Conservation (phyloP, 2,888 invertebrate species). For the Hypomecis punctinalis region DNA sequence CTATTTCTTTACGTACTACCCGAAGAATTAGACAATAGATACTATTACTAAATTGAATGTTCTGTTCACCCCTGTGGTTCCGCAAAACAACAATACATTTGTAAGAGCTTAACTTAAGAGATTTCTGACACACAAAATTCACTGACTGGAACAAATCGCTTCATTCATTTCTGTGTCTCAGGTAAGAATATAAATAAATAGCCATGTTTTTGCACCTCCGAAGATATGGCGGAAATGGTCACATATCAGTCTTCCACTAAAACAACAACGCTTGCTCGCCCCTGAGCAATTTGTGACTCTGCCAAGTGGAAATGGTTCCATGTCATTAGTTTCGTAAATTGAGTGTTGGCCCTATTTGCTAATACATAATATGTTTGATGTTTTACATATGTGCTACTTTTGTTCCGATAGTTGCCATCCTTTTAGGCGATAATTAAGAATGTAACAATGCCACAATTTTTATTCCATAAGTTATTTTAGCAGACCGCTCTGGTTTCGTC, state of each 20-base stretch:
- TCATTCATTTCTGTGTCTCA: constrained; percentile 52
- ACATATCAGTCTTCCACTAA: constrained; percentile 34
- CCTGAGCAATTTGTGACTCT: constrained; percentile 21
- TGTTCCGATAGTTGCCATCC: no score
- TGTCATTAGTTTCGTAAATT: constrained; percentile 31
- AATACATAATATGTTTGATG: not conserved
- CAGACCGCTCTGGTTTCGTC: no score
- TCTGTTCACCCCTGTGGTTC: no score
- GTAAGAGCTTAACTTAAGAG: not conserved
- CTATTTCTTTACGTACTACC: no score
- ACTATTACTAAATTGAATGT: no score
- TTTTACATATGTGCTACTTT: not conserved
- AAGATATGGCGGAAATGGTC: constrained; percentile 35
- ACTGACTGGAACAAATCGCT: constrained; percentile 67
- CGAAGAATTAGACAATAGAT: no score
- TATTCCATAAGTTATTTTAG: no score
- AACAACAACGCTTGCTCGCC: constrained; percentile 33
- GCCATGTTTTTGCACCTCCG: constrained; percentile 37
- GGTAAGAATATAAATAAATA: constrained; percentile 51
- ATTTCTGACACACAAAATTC: constrained; percentile 41
- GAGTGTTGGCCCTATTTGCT: not conserved
- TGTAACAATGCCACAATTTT: no score
- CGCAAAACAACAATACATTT: constrained; percentile 6
- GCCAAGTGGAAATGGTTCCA: constrained; percentile 28
- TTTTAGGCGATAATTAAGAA: no score